Percentiles rank a stretch among this genome's conserved stretches.
phyloP scores from a whole-genome alignment of 2,113 vertebrate species.

The Chloroceryle aenea region DNA sequence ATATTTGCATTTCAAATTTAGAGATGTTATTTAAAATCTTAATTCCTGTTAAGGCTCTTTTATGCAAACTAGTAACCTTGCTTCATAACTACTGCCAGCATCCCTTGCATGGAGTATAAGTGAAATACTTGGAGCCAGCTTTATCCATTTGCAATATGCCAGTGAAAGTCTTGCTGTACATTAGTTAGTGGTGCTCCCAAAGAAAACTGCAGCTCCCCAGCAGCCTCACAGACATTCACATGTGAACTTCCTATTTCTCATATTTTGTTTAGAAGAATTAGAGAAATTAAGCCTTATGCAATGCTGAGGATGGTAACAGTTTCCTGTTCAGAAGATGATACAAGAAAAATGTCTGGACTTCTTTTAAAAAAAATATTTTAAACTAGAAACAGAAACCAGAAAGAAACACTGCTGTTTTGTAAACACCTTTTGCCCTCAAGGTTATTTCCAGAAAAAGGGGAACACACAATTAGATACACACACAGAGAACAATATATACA shows the following conservation, averaged over 20 bases:
- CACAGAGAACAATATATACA: background rate
- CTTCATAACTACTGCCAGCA: background rate
- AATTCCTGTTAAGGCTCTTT: background rate
- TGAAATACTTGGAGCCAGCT: background rate
- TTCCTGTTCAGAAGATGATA: conserved; percentile 38
- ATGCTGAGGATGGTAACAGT: background rate
- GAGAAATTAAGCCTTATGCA: conserved; percentile 16
- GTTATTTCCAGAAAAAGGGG: conserved; percentile 29
- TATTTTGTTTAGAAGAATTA: background rate
- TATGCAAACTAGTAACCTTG: background rate
- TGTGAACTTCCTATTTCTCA: background rate
- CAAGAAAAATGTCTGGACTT: background rate
- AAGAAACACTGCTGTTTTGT: background rate
- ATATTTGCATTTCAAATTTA: conserved; percentile 25
- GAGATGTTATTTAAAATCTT: background rate
- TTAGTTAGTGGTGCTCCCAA: background rate
- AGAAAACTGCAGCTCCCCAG: background rate
- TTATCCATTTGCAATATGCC: background rate
- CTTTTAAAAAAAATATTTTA: background rate
- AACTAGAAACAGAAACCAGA: conserved; percentile 37
- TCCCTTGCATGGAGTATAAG: background rate
- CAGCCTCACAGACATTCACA: background rate
- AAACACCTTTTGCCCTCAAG: conserved; percentile 14
- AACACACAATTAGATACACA: background rate
- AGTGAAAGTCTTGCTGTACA: background rate